Base-by-base conservation (phyloP, 37 sponge, comb jelly and placozoan genomes). In the Theonella swinhoei region DNA sequence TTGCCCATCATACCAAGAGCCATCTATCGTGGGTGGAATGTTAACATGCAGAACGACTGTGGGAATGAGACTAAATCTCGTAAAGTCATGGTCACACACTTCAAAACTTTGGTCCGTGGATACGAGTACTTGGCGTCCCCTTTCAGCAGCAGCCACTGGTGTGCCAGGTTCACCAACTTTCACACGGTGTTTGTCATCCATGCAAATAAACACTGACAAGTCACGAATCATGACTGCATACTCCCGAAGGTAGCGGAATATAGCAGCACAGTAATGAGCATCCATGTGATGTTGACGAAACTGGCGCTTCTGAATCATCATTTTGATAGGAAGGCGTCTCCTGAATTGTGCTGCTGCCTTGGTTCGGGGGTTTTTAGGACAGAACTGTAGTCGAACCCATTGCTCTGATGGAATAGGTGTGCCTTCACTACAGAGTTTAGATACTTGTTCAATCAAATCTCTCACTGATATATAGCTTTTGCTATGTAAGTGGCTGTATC, bases 301-400 rank as follows among this genome's bases (percentile, higher is more conserved):
- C 29, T 81, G 82, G 29, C 82, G 82, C 24, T 70, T 72, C 72
- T 81, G 80, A 3, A 80, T 70, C 80, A 80, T 80, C 70, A 68
- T 66, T 68, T 80, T 64, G 42, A 80, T 38, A 24, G n/a, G 28
- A 39, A 80, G 42, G 17, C 42, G 80, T 8, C 32, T 17, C 31
- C 54, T 68, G 80, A 68, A 80, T 32, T 80, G 69, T 30, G 42
- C 20, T 66, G 80, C 80, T 42, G 34, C 47, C 47, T 80, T 80
- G 28, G 69, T 58, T 29, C 54, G 47, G 28, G 80, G 70, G 24
- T 80, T 80, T 4, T 31, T 66, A 2, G 80, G 70, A 14, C 47
- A 80, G 42, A 80, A 80, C 59, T 34, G 38, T 4, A 36, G 72
- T 9, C 5, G 24, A 19, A 85, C 72, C 78, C 86, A 85, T 36